These are phyloP conservation scores for Caenorhabditis wallacei DNA, from an alignment of 2,888 invertebrate species.

Conservation along the genomic window DNA sequence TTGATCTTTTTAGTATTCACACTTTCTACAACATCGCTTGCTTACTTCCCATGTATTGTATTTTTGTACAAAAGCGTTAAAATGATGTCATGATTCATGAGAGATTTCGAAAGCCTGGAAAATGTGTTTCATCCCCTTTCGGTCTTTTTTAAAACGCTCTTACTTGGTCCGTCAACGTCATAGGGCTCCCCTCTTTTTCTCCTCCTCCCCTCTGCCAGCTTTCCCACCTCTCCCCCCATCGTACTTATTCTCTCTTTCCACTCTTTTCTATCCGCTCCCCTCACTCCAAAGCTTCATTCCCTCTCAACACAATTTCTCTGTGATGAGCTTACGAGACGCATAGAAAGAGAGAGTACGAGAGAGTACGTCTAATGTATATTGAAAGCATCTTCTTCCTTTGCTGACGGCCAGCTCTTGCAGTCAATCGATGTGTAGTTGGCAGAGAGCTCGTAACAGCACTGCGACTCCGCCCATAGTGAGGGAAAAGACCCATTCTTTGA, in stretches of 20 bases:
- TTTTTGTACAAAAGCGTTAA: not conserved
- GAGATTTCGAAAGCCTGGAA: conserved; percentile 3
- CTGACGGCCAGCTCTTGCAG: conserved; percentile 51
- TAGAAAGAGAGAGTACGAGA: conserved; percentile 17
- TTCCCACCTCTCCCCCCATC: conserved; percentile 25
- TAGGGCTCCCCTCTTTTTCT: conserved; percentile 23
- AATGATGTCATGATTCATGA: conserved; percentile 7
- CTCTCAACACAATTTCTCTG: conserved; percentile 26
- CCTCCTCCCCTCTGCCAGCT: conserved; percentile 16
- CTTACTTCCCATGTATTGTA: too few relatives aligned
- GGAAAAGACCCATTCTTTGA: conserved; percentile 37
- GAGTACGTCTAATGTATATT: conserved; percentile 29
- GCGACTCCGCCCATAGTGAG: conserved; percentile 17
- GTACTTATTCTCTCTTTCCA: conserved; percentile 20
- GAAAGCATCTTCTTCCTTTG: conserved; percentile 49
- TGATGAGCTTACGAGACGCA: conserved; percentile 24
- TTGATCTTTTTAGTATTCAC: too few relatives aligned
- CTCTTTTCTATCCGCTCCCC: conserved; percentile 36
- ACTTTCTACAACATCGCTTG: too few relatives aligned
- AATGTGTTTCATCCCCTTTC: conserved; percentile 25
- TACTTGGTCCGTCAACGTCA: conserved; percentile 65
- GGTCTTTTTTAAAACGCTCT: conserved; percentile 39
- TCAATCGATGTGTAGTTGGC: conserved; percentile 59
- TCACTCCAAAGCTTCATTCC: conserved; percentile 37
- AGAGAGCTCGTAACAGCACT: conserved; percentile 41